phyloP scores from a whole-genome alignment of 2,888 invertebrate genomes.

The Melangyna quadrimaculata region DNA sequence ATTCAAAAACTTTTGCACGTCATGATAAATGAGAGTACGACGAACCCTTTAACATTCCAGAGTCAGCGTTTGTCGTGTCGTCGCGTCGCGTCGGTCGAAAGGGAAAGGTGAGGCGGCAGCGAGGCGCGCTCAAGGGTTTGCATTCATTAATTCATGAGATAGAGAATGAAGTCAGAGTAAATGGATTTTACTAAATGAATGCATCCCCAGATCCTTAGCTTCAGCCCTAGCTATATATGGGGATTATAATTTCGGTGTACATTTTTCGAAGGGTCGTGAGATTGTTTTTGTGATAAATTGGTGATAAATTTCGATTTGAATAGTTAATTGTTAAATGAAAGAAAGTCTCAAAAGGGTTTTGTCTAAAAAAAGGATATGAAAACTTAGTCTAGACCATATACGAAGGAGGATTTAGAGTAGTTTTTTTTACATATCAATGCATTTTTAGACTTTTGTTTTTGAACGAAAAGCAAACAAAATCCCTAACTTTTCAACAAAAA shows the following conservation, averaged over 20 bases:
- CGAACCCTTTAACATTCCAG: conserved; percentile 25
- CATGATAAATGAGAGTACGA: conserved; percentile 66
- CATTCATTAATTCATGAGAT: conserved; percentile 67
- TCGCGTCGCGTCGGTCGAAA: background rate
- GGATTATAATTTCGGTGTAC: conserved; percentile 34
- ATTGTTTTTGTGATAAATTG: conserved; percentile 57
- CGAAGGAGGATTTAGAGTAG: background rate
- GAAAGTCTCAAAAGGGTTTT: conserved; percentile 1
- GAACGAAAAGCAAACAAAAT: background rate
- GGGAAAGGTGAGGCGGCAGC: too few relatives aligned
- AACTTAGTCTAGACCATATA: background rate
- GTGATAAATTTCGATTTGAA: conserved; percentile 66
- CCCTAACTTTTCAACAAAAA: background rate
- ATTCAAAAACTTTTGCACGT: conserved; percentile 62
- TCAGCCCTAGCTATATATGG: background rate
- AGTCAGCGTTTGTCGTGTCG: background rate
- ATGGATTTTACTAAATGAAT: conserved; percentile 22
- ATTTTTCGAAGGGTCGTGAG: conserved; percentile 1
- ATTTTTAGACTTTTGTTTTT: background rate
- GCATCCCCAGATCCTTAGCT: background rate
- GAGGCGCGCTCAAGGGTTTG: conserved; percentile 39
- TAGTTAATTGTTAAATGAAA: conserved; percentile 45
- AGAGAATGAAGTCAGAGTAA: conserved; percentile 43
- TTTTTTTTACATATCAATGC: background rate
- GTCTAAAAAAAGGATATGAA: background rate